Evolutionary conservation across 2,113 vertebrate species (phyloP).

Genomic region (Pyrgilauda ruficollis): DNA sequence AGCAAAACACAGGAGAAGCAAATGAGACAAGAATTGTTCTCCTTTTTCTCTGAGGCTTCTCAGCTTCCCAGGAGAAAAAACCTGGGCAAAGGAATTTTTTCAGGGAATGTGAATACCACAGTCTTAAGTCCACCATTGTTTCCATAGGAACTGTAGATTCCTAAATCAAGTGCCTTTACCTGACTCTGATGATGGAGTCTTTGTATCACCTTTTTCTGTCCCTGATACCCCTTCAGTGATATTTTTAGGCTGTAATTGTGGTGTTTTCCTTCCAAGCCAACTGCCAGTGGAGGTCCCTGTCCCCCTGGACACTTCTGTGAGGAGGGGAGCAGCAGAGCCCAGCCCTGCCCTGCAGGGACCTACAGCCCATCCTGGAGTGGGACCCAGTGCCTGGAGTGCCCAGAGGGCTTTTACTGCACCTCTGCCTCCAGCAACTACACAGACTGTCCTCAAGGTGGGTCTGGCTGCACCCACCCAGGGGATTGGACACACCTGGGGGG

Average conservation of each 20-base stretch:
- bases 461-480: not conserved
- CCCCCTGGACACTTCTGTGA: slow-evolving; percentile 81
- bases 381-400: slow-evolving; percentile 48
- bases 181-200: no score
- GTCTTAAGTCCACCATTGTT: no score
- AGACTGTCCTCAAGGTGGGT: slow-evolving; percentile 48
- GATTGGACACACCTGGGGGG: rapidly evolving
- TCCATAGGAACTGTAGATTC: no score
- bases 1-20: no score
- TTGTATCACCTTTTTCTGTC: no score
- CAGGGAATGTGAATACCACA: no score
- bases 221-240: no score
- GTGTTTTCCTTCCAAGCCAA: not conserved
- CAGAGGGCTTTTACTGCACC: slow-evolving; percentile 60
- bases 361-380: slow-evolving; percentile 64
- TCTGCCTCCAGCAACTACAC: slow-evolving; percentile 14
- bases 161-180: no score
- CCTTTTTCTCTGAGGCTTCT: no score
- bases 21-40: no score
- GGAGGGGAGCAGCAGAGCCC: slow-evolving; percentile 73
- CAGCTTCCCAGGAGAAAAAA: no score
- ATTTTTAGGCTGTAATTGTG: not conserved
- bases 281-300: slow-evolving; percentile 71
- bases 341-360: slow-evolving; percentile 79
- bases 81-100: no score